phyloP scores from a whole-genome alignment of 2,888 invertebrate genomes.

The Callimorpha dominula region DNA sequence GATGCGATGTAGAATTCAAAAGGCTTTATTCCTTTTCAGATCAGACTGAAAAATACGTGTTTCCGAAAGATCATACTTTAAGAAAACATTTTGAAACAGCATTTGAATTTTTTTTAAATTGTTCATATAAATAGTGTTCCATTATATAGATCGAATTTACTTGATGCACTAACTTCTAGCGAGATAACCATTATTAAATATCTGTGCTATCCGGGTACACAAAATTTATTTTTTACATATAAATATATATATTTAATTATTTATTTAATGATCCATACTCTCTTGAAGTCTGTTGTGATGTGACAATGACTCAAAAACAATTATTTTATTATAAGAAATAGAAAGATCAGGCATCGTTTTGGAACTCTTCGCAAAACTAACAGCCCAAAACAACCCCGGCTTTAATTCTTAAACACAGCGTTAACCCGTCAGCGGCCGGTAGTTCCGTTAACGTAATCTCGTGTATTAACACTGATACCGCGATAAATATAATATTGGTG shows the following conservation, averaged over 20 bases:
- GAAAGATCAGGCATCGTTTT: too few species aligned
- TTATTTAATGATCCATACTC: too few species aligned
- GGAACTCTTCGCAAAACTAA: neutral
- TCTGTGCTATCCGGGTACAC: too few species aligned
- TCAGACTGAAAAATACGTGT: neutral
- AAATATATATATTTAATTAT: neutral
- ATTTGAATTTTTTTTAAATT: too few species aligned
- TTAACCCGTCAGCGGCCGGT: conserved; percentile 46
- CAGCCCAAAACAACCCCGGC: conserved; percentile 19
- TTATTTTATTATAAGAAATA: neutral
- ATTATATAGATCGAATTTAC: too few species aligned
- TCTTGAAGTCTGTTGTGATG: too few species aligned
- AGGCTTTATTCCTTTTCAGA: neutral
- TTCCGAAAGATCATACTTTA: neutral
- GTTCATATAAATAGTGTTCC: too few species aligned
- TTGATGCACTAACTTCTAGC: too few species aligned
- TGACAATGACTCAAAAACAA: neutral
- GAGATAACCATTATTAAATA: too few species aligned
- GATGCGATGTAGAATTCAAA: neutral
- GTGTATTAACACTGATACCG: conserved; percentile 43
- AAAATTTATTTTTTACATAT: neutral
- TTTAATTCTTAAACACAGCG: conserved; percentile 28
- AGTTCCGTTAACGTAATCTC: conserved; percentile 47
- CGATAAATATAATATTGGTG: conserved; percentile 54
- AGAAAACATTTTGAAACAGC: neutral